Base-by-base conservation (phyloP, 1,140 invertebrate species). In the Carposina sasakii region DNA sequence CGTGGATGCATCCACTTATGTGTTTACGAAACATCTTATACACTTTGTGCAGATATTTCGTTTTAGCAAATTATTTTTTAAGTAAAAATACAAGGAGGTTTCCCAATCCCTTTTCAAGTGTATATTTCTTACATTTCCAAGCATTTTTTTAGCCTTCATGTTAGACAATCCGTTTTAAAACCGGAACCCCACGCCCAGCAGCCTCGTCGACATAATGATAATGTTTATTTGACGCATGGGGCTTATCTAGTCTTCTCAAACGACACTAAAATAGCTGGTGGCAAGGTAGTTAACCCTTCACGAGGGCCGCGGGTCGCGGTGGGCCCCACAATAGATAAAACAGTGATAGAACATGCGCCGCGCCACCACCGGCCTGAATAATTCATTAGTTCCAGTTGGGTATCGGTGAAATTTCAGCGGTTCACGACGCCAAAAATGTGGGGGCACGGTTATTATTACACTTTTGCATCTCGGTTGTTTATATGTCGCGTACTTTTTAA, bases 281-380 rank as follows among this genome's bases (percentile, higher is more conserved):
- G 68, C 71, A 81, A 81, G 75, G 79, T 77, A 81, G 72, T 83
- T 81, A 83, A 83, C 79, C 77, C 77, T 79, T 74, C 48, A 56
- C 44, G 61, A 57, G 61, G 51, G 64, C 63, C 40, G 59, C 57
- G 67, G 66, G 60, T 49, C 63, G 69, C 61, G 63, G 65, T 39
- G 21, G 44, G 71, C 58, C 70, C 68, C 77, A 66, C 77, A 78
- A 83, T 79, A 83, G 79, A 83, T 81, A 83, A 81, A 83, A 83
- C 79, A 79, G 79, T 81, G 81, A 84, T 84, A 84, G 81, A 84
- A 81, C 79, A 84, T 84, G 79, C 79, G 78, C 77, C 77, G 77
- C 72, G 71, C 72, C 74, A 70, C 70, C 74, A 70, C 70, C 58
- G 67, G 39, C 65, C 78, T 84, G 81, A 84, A 84, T 84, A 74